A percentile compares a stretch with the other conserved stretches of the same genome.
phyloP scores from a whole-genome alignment of 2,888 invertebrate genomes.

The Atrina japonica region DNA sequence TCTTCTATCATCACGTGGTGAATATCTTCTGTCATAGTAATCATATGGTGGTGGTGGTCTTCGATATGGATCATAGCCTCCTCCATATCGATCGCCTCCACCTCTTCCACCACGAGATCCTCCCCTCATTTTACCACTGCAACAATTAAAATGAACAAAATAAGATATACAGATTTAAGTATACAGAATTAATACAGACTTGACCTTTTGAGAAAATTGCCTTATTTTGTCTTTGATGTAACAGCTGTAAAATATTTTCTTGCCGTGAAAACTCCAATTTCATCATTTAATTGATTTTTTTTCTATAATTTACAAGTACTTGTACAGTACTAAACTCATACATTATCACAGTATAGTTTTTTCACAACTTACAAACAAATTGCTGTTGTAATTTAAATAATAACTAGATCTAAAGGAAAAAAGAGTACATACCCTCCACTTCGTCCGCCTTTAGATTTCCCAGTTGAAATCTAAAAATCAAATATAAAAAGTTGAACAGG shows the following conservation, averaged over 20 bases:
- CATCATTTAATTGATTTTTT: too few relatives aligned
- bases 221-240: too few relatives aligned
- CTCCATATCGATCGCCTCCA: constrained; percentile 44
- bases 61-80: constrained; percentile 62
- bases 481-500: constrained; percentile 6
- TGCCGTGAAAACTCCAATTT: too few relatives aligned
- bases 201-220: not conserved
- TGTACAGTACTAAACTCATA: too few relatives aligned
- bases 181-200: too few relatives aligned
- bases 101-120: constrained; percentile 51
- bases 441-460: constrained; percentile 58
- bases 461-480: constrained; percentile 67
- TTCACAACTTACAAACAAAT: too few relatives aligned
- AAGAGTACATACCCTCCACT: constrained; percentile 41
- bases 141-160: not conserved
- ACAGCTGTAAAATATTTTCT: too few relatives aligned
- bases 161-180: not conserved
- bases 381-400: too few relatives aligned
- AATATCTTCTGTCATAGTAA: constrained; percentile 58
- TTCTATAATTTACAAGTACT: too few relatives aligned
- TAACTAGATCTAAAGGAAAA: not conserved
- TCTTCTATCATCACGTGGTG: constrained; percentile 43
- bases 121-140: constrained; percentile 29
- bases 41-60: constrained; percentile 64
- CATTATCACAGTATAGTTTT: too few relatives aligned